phyloP scores from a whole-genome alignment of 1,140 invertebrate species.

The Calephelis nemesis region DNA sequence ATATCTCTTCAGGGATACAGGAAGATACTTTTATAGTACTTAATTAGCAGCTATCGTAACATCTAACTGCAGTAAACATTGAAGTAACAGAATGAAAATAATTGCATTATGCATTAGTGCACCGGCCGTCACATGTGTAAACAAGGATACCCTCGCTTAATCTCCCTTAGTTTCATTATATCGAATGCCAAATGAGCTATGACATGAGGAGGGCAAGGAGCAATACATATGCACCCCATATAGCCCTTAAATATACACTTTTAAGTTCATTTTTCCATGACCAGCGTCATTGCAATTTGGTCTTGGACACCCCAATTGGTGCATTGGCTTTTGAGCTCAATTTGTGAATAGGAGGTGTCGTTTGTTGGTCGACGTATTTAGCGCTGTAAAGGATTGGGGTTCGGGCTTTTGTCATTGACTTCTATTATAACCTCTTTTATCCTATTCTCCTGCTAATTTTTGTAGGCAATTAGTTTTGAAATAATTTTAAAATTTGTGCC shows the following conservation, averaged over 20 bases:
- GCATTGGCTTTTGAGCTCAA: slow-evolving; percentile 72
- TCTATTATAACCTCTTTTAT: slow-evolving; percentile 16
- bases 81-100: slow-evolving; percentile 49
- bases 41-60: no score
- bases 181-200: slow-evolving; percentile 74
- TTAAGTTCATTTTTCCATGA: slow-evolving; percentile 40
- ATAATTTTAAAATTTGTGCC: neutral
- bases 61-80: slow-evolving; percentile 9
- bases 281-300: slow-evolving; percentile 25
- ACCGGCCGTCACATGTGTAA: slow-evolving; percentile 63
- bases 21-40: no score
- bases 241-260: slow-evolving; percentile 22
- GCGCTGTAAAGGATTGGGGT: slow-evolving; percentile 55
- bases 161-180: slow-evolving; percentile 66
- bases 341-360: slow-evolving; percentile 63
- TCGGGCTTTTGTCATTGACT: slow-evolving; percentile 19
- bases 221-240: neutral
- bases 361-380: slow-evolving; percentile 53
- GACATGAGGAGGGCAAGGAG: slow-evolving; percentile 51
- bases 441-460: slow-evolving; percentile 16
- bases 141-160: slow-evolving; percentile 46
- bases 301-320: slow-evolving; percentile 48
- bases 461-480: slow-evolving; percentile 5
- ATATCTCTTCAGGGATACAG: no score
- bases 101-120: slow-evolving; percentile 56